Conservation (phyloP, 53 echinoderm and acorn worm species). For the Stichopus horrens region DNA sequence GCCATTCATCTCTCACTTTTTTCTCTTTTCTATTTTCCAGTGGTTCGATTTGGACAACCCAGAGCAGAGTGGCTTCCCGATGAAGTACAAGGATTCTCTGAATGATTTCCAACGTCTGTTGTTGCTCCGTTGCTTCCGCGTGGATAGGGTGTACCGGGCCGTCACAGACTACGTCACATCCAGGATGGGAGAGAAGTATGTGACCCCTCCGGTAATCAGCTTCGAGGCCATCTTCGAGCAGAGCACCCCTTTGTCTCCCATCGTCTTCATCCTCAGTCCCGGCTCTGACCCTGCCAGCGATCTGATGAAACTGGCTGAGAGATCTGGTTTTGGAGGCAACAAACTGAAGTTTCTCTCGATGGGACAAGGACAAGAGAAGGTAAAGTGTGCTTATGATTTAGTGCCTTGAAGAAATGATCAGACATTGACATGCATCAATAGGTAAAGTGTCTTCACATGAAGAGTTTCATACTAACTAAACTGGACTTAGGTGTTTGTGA, state of each 20-base stretch:
- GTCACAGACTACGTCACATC: conserved; percentile 91
- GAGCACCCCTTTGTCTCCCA: conserved; percentile 94
- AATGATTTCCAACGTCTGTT: conserved; percentile 83
- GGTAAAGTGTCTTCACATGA: no score
- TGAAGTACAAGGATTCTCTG: conserved; percentile 79
- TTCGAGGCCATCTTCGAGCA: conserved; percentile 98
- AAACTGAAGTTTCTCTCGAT: conserved; percentile 98
- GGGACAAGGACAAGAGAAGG: conserved; percentile 98
- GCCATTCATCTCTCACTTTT: background rate
- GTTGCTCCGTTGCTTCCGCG: conserved; percentile 92
- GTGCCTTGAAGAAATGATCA: no score
- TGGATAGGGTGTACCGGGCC: conserved; percentile 95
- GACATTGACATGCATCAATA: no score
- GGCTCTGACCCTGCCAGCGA: conserved; percentile 98
- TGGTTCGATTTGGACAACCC: conserved; percentile 95
- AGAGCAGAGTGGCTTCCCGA: conserved; percentile 76
- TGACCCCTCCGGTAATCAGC: conserved; percentile 98
- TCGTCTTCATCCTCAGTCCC: conserved; percentile 98
- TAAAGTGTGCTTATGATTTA: conserved; percentile 14
- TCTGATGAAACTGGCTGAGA: conserved; percentile 93
- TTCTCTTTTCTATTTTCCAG: conserved; percentile 43
- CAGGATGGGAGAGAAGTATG: conserved; percentile 99
- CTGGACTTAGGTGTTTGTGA: no score
- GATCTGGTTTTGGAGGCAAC: conserved; percentile 98
- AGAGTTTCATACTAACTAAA: no score